Evolutionary conservation across 2,113 vertebrate species (phyloP).

Genomic region (Tylochromis polylepis): DNA sequence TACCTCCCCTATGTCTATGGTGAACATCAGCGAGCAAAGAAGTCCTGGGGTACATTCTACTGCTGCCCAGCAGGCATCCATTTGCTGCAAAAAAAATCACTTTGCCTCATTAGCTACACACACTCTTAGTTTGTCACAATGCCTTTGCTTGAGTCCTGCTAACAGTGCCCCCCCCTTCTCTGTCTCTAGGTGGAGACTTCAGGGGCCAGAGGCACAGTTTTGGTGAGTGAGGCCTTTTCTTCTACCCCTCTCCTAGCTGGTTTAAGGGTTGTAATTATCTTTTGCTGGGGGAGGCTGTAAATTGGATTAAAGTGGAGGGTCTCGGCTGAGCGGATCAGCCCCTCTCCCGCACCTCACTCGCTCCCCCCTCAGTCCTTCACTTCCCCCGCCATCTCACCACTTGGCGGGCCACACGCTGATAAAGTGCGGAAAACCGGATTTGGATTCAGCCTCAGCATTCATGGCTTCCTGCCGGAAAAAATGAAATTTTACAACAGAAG

Average conservation of each 20-base stretch:
- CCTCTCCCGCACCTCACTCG: background rate
- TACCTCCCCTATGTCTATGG: conserved; percentile 52
- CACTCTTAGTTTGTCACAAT: conserved; percentile 73
- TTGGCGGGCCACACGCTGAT: conserved; percentile 89
- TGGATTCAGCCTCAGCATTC: conserved; percentile 87
- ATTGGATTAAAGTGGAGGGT: conserved; percentile 95
- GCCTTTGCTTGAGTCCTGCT: conserved; percentile 68
- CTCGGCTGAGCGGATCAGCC: conserved; percentile 84
- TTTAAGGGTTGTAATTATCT: conserved; percentile 94
- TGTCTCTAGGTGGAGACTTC: conserved; percentile 76
- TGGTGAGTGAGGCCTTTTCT: conserved; percentile 79
- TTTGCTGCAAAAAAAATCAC: conserved; percentile 64
- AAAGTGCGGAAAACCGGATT: conserved; percentile 90
- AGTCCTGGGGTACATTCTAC: conserved; percentile 60
- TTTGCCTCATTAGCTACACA: conserved; percentile 78
- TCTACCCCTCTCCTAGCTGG: conserved; percentile 75
- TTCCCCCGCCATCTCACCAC: conserved; percentile 80
- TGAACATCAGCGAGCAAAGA: conserved; percentile 59
- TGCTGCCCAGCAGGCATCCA: conserved; percentile 61
- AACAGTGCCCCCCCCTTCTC: conserved; percentile 67
- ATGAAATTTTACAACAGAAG: conserved; percentile 88
- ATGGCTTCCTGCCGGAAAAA: conserved; percentile 89
- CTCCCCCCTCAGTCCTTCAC: conserved; percentile 1
- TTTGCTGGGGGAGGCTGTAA: conserved; percentile 90
- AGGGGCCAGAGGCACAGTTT: conserved; percentile 79